Base-by-base conservation (phyloP, 2,113 vertebrate species). In the Thermophis baileyi region DNA sequence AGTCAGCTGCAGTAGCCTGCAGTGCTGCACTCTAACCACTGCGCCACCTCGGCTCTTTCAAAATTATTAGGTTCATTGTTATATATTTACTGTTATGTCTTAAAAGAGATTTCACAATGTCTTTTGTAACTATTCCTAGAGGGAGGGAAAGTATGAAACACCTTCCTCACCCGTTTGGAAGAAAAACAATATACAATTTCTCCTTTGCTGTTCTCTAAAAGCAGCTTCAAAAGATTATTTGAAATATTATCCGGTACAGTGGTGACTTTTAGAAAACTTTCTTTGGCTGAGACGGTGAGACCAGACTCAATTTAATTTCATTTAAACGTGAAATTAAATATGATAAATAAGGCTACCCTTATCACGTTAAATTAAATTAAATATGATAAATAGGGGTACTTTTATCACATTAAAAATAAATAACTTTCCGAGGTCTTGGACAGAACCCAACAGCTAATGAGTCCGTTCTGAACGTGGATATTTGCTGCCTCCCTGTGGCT, bases 401-500 rank as follows among this genome's bases (percentile, higher is more conserved):
- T n/a, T 74, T 74, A 74, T 40, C 69, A 74, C 69, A 74, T 74
- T 40, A 74, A 74, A 74, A 74, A 74, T 40, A 74, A 74, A 74
- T 74, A 74, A 40, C 6, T 40, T 74, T 74, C 16, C 2, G 0
- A 7, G 35, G 0, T n/a, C n/a, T 40, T 54, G 40, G 20, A 27
- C 14, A 18, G 44, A 35, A 44, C 22, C 8, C 30, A 8, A 30
- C 27, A 81, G 30, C 4, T 2, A 12, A 7, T 35, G 86, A 0
- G 25, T 30, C 1, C 1, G 14, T 35, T 86, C 25, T 0, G 35
- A 95, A 53, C 63, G 0, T 69, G 92, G 96, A 93, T 57, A 85
- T 57, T 54, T 0, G 88, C 0, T 92, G 90, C 97, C 96, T 94
- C 95, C 96, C 94, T 95, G 96, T 95, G 97, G 96, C 57, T 87